Evolutionary conservation across 2,797 vertebrate genomes (phyloP).

Genomic region (Sciurus vulgaris): DNA sequence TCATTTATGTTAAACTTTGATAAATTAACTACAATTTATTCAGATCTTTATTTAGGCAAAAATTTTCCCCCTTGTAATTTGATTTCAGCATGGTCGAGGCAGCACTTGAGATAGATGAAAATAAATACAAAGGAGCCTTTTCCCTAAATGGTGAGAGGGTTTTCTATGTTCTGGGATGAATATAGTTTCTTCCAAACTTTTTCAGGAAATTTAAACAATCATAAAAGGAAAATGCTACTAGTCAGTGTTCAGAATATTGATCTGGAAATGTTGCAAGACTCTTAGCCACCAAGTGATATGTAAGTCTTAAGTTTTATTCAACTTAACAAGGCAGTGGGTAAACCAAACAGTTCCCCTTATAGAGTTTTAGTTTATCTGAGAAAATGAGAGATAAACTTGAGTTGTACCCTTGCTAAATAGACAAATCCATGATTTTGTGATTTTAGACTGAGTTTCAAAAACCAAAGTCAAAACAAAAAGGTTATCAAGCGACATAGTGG

Average conservation of each 20-base stretch:
- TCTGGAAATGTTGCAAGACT: not conserved
- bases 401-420: not conserved
- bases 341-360: not conserved
- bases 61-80: not conserved
- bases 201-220: not conserved
- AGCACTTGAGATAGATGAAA: constrained; percentile 40
- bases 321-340: not conserved
- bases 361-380: not conserved
- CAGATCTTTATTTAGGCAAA: constrained; percentile 62
- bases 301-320: constrained; percentile 8
- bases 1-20: constrained; percentile 58
- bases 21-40: constrained; percentile 56
- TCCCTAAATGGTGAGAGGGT: not conserved
- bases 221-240: not conserved
- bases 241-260: not conserved
- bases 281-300: not conserved
- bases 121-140: constrained; percentile 1
- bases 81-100: not conserved
- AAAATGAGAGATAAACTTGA: constrained; percentile 38
- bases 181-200: not conserved
- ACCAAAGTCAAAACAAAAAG: not conserved
- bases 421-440: constrained; percentile 17
- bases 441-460: constrained; percentile 56
- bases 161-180: constrained; percentile 54
- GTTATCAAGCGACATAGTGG: not conserved